These are phyloP conservation scores for Pluvianellus socialis DNA, from an alignment of 2,113 vertebrate genomes.

Conservation along the genomic window DNA sequence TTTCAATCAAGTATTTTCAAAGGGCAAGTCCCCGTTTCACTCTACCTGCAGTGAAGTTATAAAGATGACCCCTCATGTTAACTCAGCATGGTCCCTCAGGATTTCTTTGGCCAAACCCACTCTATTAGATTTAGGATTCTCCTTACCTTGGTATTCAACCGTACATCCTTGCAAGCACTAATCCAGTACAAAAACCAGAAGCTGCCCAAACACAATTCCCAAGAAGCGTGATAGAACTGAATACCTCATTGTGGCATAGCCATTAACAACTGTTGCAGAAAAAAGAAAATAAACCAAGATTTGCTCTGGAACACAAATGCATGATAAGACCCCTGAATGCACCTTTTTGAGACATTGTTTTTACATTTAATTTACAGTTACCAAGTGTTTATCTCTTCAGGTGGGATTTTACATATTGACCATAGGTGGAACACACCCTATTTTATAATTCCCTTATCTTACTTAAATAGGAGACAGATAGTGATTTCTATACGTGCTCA, in stretches of 20 bases:
- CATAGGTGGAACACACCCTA: slow-evolving; percentile 51
- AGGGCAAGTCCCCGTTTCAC: background rate
- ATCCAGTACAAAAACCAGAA: background rate
- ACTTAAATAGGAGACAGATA: slow-evolving; percentile 69
- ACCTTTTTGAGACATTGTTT: slow-evolving; percentile 45
- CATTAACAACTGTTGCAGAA: background rate
- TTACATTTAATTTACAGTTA: slow-evolving; percentile 69
- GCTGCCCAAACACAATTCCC: background rate
- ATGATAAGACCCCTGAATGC: background rate
- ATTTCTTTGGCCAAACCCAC: background rate
- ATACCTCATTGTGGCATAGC: background rate
- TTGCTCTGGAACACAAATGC: background rate
- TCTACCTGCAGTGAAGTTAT: background rate
- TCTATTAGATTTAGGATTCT: background rate
- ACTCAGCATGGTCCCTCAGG: background rate
- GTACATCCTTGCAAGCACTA: background rate
- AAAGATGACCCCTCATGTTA: background rate
- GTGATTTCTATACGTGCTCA: slow-evolving; percentile 41
- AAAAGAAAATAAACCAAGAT: background rate
- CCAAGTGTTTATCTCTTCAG: slow-evolving; percentile 68
- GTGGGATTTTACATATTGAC: slow-evolving; percentile 70
- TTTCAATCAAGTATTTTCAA: background rate
- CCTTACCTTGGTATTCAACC: background rate
- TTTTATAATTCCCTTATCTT: slow-evolving; percentile 76
- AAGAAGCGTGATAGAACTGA: background rate